A percentile compares a stretch with the other conserved stretches of the same genome.
phyloP scores from a whole-genome alignment of 2,113 vertebrate genomes.

The Andinoacara biseriatus region DNA sequence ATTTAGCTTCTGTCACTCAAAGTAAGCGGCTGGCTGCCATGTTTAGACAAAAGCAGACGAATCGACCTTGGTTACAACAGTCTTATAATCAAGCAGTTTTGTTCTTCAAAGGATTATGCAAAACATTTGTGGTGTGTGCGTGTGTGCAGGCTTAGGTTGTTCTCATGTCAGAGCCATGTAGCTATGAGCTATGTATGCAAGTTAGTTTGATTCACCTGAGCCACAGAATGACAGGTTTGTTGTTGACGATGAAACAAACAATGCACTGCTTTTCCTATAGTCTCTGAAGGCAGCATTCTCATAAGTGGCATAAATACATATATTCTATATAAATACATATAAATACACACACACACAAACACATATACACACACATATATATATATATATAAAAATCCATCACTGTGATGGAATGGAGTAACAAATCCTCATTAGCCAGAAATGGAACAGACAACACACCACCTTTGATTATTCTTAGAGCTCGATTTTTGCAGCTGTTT shows the following conservation, averaged over 20 bases:
- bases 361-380: neutral
- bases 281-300: constrained; percentile 49
- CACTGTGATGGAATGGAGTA: constrained; percentile 48
- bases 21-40: neutral
- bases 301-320: constrained; percentile 41
- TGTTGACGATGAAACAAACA: constrained; percentile 49
- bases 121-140: constrained; percentile 28
- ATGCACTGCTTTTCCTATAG: constrained; percentile 69
- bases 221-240: constrained; percentile 72
- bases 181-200: constrained; percentile 61
- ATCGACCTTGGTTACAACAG: neutral
- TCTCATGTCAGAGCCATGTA: constrained; percentile 68
- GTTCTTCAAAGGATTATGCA: constrained; percentile 68
- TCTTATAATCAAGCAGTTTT: neutral
- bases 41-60: neutral
- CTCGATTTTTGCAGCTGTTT: constrained; percentile 67
- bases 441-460: constrained; percentile 27
- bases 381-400: neutral
- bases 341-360: neutral
- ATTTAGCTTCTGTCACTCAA: constrained; percentile 1
- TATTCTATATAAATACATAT: constrained; percentile 16
- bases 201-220: constrained; percentile 74
- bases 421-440: constrained; percentile 37
- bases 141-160: constrained; percentile 6
- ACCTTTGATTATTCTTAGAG: constrained; percentile 40